These are phyloP conservation scores for Apotomis capreana DNA, from an alignment of 2,888 invertebrate species.

Conservation along the genomic window DNA sequence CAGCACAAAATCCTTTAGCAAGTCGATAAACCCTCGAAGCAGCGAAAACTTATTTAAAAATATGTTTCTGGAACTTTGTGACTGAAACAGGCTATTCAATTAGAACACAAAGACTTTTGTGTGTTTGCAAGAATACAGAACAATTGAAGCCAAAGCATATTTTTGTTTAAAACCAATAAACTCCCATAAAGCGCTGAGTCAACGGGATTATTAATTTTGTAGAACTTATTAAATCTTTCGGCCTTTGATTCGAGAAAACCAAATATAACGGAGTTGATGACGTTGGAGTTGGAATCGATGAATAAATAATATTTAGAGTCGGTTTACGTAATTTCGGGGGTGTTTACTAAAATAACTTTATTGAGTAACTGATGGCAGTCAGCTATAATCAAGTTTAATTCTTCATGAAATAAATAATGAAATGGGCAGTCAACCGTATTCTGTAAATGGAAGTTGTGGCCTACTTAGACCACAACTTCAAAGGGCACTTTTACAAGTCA, in stretches of 20 bases:
- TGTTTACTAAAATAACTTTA: too few relatives aligned
- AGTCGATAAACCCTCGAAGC: too few relatives aligned
- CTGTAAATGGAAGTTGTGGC: too few relatives aligned
- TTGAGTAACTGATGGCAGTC: too few relatives aligned
- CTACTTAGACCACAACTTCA: too few relatives aligned
- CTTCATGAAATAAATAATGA: too few relatives aligned
- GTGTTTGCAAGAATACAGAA: background rate
- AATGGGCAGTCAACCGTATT: too few relatives aligned
- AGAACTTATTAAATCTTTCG: conserved; percentile 18
- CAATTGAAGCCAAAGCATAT: conserved; percentile 12
- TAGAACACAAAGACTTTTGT: conserved; percentile 7
- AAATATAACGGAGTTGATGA: background rate
- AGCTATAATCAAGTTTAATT: too few relatives aligned
- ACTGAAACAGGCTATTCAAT: background rate
- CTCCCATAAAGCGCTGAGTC: background rate
- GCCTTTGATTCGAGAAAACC: conserved; percentile 7
- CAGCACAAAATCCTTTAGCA: too few relatives aligned
- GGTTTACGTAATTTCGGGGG: too few relatives aligned
- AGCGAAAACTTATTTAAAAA: background rate
- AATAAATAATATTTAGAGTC: background rate
- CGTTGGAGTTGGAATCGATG: background rate
- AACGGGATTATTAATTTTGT: conserved; percentile 18
- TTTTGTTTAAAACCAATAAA: conserved; percentile 14
- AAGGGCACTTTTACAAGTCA: too few relatives aligned
- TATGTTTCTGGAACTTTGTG: background rate